Evolutionary conservation across 2,888 invertebrate species (phyloP).

Genomic region (Tipula confusa): DNA sequence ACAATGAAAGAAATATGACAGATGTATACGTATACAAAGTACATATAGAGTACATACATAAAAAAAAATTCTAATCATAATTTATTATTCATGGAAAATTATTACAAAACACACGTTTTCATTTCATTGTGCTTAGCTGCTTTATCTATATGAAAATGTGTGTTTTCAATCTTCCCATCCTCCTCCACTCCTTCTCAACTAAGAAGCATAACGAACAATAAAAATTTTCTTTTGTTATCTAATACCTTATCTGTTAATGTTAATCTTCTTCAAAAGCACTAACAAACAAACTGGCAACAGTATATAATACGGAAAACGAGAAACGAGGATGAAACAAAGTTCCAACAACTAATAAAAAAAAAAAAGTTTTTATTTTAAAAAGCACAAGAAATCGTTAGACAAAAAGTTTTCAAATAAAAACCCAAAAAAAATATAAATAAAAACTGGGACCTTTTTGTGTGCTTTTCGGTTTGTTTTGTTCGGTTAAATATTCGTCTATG

Average conservation of each 20-base stretch:
- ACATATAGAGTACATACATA: neutral
- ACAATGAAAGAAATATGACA: neutral
- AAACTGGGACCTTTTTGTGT: neutral
- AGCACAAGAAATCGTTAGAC: constrained; percentile 20
- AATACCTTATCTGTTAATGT: constrained; percentile 20
- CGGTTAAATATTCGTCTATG: neutral
- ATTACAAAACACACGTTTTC: constrained; percentile 25
- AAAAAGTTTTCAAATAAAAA: constrained; percentile 14
- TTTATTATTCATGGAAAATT: constrained; percentile 20
- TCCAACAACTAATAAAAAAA: constrained; percentile 6
- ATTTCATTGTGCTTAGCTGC: constrained; percentile 1
- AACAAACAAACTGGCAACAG: neutral
- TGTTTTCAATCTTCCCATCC: no score
- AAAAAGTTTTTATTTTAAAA: no score
- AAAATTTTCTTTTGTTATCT: neutral
- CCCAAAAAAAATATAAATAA: no score
- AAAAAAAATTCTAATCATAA: neutral
- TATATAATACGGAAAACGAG: neutral
- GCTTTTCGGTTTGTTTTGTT: neutral
- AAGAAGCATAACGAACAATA: neutral
- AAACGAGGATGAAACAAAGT: neutral
- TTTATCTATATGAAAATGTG: neutral
- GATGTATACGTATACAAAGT: neutral
- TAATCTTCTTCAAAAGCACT: constrained; percentile 3
- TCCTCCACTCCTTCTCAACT: neutral